These are phyloP conservation scores for Temnothorax curvispinosus DNA, from an alignment of 1,140 invertebrate species.

Conservation along the genomic window DNA sequence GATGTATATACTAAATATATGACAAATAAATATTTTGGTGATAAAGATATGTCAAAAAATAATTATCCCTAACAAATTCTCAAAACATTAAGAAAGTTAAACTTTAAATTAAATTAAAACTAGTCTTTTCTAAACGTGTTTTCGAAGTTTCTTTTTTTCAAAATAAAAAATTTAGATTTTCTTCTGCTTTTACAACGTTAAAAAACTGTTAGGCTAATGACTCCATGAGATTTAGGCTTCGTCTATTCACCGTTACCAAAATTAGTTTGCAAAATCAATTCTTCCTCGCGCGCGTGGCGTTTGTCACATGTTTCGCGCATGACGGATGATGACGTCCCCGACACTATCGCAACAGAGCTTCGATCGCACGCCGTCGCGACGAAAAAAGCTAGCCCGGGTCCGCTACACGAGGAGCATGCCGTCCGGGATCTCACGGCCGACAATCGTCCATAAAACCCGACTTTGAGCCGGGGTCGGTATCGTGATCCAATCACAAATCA, in stretches of 20 bases:
- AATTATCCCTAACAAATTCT: neutral
- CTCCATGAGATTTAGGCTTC: neutral
- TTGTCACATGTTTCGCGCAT: slow-evolving; percentile 56
- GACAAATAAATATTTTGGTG: neutral
- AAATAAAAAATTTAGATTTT: neutral
- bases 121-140: neutral
- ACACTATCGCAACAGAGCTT: slow-evolving; percentile 55
- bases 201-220: neutral
- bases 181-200: neutral
- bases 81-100: neutral
- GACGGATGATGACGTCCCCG: slow-evolving; percentile 66
- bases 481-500: slow-evolving; percentile 74
- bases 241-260: neutral
- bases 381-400: slow-evolving; percentile 55
- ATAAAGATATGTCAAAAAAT: neutral
- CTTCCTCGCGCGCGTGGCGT: slow-evolving; percentile 21
- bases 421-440: slow-evolving; percentile 29
- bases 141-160: neutral
- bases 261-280: slow-evolving; percentile 26
- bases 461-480: slow-evolving; percentile 57
- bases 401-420: slow-evolving; percentile 58
- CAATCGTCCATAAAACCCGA: slow-evolving; percentile 68
- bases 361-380: slow-evolving; percentile 60
- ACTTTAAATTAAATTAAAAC: neutral
- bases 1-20: neutral